A percentile compares a stretch with the other conserved stretches of the same genome.
These are phyloP conservation scores for Cybosia mesomella DNA, from an alignment of 2,888 invertebrate genomes.

Conservation along the genomic window DNA sequence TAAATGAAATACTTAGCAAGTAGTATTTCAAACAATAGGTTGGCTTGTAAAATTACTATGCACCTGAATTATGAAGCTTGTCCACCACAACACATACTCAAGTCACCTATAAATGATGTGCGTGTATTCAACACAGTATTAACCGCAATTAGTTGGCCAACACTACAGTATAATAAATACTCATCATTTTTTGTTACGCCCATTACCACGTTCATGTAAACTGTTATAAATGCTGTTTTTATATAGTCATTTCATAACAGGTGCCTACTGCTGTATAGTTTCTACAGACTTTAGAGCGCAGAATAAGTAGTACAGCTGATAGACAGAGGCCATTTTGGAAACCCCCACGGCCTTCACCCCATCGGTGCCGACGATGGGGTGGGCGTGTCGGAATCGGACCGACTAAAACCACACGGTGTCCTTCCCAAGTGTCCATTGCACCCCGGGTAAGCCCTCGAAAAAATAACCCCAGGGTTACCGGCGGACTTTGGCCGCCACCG, in stretches of 20 bases:
- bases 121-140: background rate
- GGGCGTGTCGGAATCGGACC: no score
- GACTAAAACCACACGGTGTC: no score
- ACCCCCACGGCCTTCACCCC: no score
- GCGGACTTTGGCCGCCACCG: no score
- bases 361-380: no score
- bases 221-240: background rate
- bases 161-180: background rate
- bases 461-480: no score
- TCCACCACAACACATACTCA: background rate
- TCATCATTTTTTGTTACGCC: background rate
- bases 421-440: no score
- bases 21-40: background rate
- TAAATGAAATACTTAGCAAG: background rate
- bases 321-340: no score
- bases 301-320: no score
- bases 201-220: no score
- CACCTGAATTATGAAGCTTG: background rate
- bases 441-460: no score
- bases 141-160: background rate
- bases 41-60: background rate
- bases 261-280: background rate
- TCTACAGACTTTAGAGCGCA: no score
- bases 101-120: background rate
- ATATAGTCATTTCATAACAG: background rate